Percentiles rank a stretch among this genome's conserved stretches.
These are phyloP conservation scores for Nezara viridula DNA, from an alignment of 2,888 invertebrate species.

Conservation along the genomic window DNA sequence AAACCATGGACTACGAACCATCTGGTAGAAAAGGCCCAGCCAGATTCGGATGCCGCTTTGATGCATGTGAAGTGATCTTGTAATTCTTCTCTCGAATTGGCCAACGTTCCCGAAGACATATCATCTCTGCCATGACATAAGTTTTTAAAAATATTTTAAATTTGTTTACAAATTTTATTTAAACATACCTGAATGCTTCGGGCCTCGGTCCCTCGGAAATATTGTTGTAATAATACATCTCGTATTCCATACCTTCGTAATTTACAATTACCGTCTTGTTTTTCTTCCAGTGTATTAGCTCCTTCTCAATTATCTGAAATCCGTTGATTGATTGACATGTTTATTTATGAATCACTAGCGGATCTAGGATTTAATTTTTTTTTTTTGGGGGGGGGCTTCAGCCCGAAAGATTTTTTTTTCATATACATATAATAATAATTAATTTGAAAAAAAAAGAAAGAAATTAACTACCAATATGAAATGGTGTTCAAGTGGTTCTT, in stretches of 20 bases:
- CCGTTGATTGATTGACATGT: background rate
- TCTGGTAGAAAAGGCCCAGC: conserved; percentile 89
- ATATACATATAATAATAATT: too few relatives aligned
- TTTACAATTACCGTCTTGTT: conserved; percentile 71
- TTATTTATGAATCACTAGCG: background rate
- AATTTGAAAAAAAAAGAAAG: too few relatives aligned
- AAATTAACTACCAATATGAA: too few relatives aligned
- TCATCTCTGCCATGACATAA: conserved; percentile 55
- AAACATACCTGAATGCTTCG: conserved; percentile 75
- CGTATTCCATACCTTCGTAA: conserved; percentile 72
- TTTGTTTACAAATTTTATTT: background rate
- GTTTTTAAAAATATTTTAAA: background rate
- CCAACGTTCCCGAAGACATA: conserved; percentile 47
- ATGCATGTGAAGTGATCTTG: conserved; percentile 74
- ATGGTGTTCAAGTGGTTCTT: too few relatives aligned
- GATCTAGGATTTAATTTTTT: too few relatives aligned
- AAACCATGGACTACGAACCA: conserved; percentile 78
- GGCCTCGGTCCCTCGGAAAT: conserved; percentile 78
- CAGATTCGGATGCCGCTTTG: conserved; percentile 86
- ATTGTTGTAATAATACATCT: conserved; percentile 75
- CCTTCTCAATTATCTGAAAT: conserved; percentile 72
- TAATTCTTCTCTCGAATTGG: conserved; percentile 46
- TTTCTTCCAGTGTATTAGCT: conserved; percentile 77
- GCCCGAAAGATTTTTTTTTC: too few relatives aligned
- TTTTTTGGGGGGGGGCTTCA: too few relatives aligned